phyloP scores from a whole-genome alignment of 2,888 invertebrate species.

The Lasioglossum lativentre region DNA sequence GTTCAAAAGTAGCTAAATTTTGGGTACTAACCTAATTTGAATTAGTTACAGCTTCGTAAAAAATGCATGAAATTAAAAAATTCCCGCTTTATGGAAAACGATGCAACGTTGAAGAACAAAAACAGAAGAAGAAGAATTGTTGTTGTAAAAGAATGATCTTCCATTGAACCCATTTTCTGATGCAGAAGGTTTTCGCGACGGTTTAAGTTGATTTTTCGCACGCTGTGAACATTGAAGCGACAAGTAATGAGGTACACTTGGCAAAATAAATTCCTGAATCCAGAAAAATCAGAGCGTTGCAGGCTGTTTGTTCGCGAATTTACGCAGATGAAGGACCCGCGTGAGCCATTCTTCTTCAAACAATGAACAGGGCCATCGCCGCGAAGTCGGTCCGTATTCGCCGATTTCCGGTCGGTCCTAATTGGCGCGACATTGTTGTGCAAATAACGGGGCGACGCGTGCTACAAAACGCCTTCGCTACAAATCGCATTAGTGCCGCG shows the following conservation, averaged over 20 bases:
- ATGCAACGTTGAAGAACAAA: too few relatives aligned
- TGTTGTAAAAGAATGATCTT: background rate
- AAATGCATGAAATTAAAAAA: too few relatives aligned
- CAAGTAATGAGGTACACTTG: background rate
- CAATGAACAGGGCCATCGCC: conserved; percentile 31
- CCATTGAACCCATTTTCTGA: background rate
- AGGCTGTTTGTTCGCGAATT: conserved; percentile 37
- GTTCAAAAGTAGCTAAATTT: too few relatives aligned
- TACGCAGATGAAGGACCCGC: conserved; percentile 7
- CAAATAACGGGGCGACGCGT: conserved; percentile 41
- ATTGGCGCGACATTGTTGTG: conserved; percentile 58
- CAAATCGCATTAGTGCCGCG: conserved; percentile 73
- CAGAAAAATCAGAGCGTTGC: background rate
- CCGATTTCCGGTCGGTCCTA: conserved; percentile 26
- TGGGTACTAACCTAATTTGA: too few relatives aligned
- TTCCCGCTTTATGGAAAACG: too few relatives aligned
- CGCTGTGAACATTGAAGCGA: background rate
- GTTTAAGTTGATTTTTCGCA: background rate
- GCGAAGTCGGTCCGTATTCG: conserved; percentile 25
- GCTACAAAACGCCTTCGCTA: conserved; percentile 59
- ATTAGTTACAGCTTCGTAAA: too few relatives aligned
- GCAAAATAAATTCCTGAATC: background rate
- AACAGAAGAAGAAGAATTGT: too few relatives aligned
- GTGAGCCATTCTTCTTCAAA: conserved; percentile 29
- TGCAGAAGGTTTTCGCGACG: background rate